Conservation (phyloP, 2,888 invertebrate genomes). For the Erebia aethiops region DNA sequence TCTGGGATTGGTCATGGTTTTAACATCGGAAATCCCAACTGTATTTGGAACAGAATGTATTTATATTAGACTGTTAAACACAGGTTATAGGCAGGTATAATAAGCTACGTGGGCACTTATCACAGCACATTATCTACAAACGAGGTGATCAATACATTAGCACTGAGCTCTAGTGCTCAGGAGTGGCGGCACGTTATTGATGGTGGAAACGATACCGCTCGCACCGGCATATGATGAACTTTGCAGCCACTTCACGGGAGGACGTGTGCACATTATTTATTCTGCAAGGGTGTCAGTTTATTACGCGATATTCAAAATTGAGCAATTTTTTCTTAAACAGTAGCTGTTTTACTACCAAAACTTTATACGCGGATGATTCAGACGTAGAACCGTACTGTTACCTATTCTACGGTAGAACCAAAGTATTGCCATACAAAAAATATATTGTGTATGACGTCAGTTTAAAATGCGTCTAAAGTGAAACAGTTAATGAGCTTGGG, state of each 20-base stretch:
- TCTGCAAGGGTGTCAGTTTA: conserved; percentile 10
- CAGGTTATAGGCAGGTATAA: conserved; percentile 2
- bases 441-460: too few relatives aligned
- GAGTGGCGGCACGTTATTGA: conserved; percentile 54
- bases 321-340: conserved; percentile 7
- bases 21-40: not conserved
- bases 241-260: conserved; percentile 16
- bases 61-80: not conserved
- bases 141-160: conserved; percentile 62
- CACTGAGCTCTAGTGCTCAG: conserved; percentile 63
- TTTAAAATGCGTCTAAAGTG: too few relatives aligned
- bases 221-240: conserved; percentile 24
- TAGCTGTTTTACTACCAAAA: not conserved
- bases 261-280: conserved; percentile 23
- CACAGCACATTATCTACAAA: conserved; percentile 53
- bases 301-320: conserved; percentile 11
- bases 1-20: not conserved
- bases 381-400: too few relatives aligned
- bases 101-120: conserved; percentile 14
- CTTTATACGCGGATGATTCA: too few relatives aligned
- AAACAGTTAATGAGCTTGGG: too few relatives aligned
- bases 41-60: not conserved
- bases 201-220: conserved; percentile 47
- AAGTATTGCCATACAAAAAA: not conserved
- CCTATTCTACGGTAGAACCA: too few relatives aligned